Evolutionary conservation across 1,140 invertebrate species (phyloP).

Genomic region (Lasioglossum baleicum): DNA sequence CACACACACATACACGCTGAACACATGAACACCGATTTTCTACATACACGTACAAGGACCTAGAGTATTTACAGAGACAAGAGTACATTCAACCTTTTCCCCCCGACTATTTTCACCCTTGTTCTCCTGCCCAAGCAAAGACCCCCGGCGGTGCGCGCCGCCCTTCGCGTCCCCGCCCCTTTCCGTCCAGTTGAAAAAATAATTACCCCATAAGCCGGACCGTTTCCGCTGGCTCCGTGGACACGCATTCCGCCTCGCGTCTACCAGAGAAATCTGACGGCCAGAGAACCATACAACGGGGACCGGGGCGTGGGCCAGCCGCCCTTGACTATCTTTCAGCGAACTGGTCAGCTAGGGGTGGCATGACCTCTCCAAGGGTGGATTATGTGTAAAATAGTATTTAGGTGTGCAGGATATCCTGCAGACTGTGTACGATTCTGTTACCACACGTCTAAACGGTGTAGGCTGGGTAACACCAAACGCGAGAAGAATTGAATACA

Average conservation of each 20-base stretch:
- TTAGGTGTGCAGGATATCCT: too few relatives aligned
- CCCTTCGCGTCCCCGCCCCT: conserved; percentile 24
- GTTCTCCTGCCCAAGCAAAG: conserved; percentile 28
- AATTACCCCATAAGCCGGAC: conserved; percentile 60
- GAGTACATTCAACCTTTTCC: conserved; percentile 45
- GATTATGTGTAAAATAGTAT: too few relatives aligned
- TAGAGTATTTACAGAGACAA: conserved; percentile 21
- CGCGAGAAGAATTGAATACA: too few relatives aligned
- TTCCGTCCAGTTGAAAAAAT: conserved; percentile 60
- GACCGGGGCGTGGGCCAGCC: too few relatives aligned
- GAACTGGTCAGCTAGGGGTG: too few relatives aligned
- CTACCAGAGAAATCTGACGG: conserved; percentile 3
- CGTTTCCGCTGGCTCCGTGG: conserved; percentile 35
- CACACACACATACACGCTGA: too few relatives aligned
- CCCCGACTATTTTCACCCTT: conserved; percentile 36
- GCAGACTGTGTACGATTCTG: too few relatives aligned
- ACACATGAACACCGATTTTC: not conserved
- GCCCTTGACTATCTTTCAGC: too few relatives aligned
- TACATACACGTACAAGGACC: not conserved
- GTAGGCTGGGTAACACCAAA: too few relatives aligned
- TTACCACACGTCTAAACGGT: too few relatives aligned
- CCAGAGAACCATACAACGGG: not conserved
- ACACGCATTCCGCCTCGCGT: conserved; percentile 6
- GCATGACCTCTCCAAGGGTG: too few relatives aligned
- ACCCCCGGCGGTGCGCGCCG: conserved; percentile 29